phyloP scores from a whole-genome alignment of 2,888 invertebrate genomes.

The Teleiodes luculella region DNA sequence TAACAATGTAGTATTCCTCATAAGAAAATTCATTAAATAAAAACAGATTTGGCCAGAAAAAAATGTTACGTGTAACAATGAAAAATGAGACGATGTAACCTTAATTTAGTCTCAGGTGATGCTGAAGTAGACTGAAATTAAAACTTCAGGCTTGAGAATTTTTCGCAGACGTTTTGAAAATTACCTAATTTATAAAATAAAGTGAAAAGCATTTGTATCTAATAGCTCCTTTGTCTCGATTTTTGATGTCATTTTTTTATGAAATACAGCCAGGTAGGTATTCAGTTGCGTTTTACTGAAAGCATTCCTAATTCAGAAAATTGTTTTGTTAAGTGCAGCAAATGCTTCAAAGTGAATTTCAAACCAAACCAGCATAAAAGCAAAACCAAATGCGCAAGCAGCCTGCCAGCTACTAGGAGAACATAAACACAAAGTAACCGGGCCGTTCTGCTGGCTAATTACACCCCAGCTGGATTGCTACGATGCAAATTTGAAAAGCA shows the following conservation, averaged over 20 bases:
- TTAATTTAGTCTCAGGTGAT: constrained; percentile 1
- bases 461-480: constrained; percentile 43
- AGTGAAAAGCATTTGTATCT: too few relatives aligned
- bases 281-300: too few relatives aligned
- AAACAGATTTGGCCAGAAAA: too few relatives aligned
- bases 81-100: neutral
- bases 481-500: constrained; percentile 60
- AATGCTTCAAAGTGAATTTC: neutral
- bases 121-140: neutral
- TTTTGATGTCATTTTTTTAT: too few relatives aligned
- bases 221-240: too few relatives aligned
- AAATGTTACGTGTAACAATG: neutral
- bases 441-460: constrained; percentile 51
- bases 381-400: constrained; percentile 29
- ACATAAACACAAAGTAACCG: constrained; percentile 56
- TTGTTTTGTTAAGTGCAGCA: neutral
- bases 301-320: too few relatives aligned
- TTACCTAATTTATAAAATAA: neutral
- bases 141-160: neutral
- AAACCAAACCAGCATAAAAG: neutral
- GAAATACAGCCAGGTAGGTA: too few relatives aligned
- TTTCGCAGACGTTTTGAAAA: neutral
- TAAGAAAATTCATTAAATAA: too few relatives aligned
- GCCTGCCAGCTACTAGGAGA: constrained; percentile 41
- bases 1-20: too few relatives aligned